phyloP scores from a whole-genome alignment of 2,888 invertebrate species.

The Synergus laeviventris region DNA sequence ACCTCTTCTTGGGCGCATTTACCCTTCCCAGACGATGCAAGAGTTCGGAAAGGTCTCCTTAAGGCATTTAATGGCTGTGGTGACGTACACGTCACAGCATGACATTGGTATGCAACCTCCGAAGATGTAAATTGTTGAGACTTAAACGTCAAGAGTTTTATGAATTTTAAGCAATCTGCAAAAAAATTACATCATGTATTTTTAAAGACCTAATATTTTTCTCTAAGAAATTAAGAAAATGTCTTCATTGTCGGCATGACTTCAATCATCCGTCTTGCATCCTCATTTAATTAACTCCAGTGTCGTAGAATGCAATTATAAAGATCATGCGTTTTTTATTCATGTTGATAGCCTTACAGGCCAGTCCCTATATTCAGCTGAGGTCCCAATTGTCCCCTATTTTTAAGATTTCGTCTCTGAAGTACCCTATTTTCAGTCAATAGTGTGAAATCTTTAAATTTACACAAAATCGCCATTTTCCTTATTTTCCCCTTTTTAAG shows the following conservation, averaged over 20 bases:
- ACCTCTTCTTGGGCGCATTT: conserved; percentile 39
- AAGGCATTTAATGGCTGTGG: conserved; percentile 23
- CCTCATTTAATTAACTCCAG: conserved; percentile 29
- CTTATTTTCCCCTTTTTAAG: too few species aligned
- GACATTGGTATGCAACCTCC: conserved; percentile 7
- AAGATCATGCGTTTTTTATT: not conserved
- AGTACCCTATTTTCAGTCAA: too few species aligned
- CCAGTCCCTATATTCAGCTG: too few species aligned
- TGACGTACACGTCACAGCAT: conserved; percentile 24
- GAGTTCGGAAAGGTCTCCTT: conserved; percentile 26
- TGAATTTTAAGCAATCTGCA: not conserved
- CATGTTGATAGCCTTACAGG: too few species aligned
- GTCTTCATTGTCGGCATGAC: conserved; percentile 20
- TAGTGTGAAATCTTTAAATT: too few species aligned
- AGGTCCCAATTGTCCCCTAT: too few species aligned
- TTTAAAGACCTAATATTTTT: too few species aligned
- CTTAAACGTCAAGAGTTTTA: not conserved
- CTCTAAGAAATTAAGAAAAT: too few species aligned
- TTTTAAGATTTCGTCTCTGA: too few species aligned
- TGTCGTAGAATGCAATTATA: not conserved
- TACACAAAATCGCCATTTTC: too few species aligned
- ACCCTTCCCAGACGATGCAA: conserved; percentile 21
- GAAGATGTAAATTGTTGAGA: not conserved
- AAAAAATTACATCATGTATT: not conserved
- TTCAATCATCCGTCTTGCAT: conserved; percentile 22